Evolutionary conservation across 2,888 invertebrate species (phyloP), one percentile per base, ranked within the genome.

Genomic region (Agrotis exclamationis): DNA sequence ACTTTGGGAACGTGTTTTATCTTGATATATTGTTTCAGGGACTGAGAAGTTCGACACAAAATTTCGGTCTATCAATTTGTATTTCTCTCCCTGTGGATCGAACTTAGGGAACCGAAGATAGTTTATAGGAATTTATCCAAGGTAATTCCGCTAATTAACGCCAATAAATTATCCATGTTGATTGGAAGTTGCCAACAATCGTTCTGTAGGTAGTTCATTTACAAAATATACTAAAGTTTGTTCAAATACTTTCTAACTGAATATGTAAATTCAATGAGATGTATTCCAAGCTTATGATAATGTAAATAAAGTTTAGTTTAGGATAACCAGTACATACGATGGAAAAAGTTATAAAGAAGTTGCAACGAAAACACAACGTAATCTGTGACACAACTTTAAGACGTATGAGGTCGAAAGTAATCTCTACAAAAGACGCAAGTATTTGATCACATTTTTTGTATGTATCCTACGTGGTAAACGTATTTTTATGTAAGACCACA

Each of bases 61-160:
- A 76, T 85, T 78, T 76, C 53, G 57, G 60, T 57, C 57, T 70
- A 64, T 73, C 68, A 73, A 73, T 80, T 80, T 76, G 24, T 70
- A 74, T 71, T 74, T n/a, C 44, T 33, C 28, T 71, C 76, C 58
- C 67, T 53, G 28, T 51, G 33, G 74, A 45, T 20, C 24, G 3
- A 39, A 28, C 45, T 51, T 62, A 48, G 28, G 16, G 22, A 11
- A 18, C 20, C 9, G 18, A 47, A 28, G 14, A 50, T 47, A 47
- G 59, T 50, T 70, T 50, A 20, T 45, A 47, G 39, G 7, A 51
- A 24, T 16, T 73, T 56, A 48, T 48, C 3, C 5, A 7, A 24
- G 20, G 51, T 20, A 53, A 45, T 33, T 24, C 3, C 18, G 22
- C 16, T 53, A 62, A 51, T 24, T 18, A 50, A 47, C 1, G 28